Evolutionary conservation across 2,797 vertebrate species (phyloP).

Genomic region (Rhodeus uyekii): DNA sequence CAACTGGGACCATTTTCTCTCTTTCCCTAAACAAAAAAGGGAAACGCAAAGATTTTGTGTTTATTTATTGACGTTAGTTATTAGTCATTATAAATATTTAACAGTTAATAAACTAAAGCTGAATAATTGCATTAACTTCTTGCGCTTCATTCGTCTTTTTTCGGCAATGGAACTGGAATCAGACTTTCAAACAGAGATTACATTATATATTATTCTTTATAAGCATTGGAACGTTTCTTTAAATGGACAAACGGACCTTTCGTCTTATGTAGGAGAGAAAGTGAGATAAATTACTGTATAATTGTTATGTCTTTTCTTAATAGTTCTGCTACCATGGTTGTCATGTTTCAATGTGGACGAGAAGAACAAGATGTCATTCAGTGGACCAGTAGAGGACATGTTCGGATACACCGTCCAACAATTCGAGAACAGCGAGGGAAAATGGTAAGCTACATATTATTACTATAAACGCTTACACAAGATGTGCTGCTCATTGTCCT

Average conservation of each 20-base stretch:
- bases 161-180: neutral
- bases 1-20: neutral
- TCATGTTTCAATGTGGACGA: conserved; percentile 91
- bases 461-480: neutral
- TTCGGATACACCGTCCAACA: conserved; percentile 97
- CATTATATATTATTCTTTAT: neutral
- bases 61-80: conserved; percentile 9
- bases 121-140: neutral
- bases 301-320: neutral
- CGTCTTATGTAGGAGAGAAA: neutral
- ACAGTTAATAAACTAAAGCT: neutral
- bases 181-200: neutral
- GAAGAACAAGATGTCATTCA: conserved; percentile 90
- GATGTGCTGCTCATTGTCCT: neutral
- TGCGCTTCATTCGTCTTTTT: neutral
- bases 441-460: conserved; percentile 83
- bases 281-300: neutral
- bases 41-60: conserved; percentile 3
- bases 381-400: conserved; percentile 91
- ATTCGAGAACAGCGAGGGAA: conserved; percentile 95
- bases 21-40: neutral
- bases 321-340: conserved; percentile 75
- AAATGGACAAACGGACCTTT: neutral
- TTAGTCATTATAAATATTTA: neutral
- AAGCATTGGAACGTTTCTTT: neutral